Percentiles rank a stretch among this genome's conserved stretches.
Conservation (phyloP, 2,797 vertebrate genomes). For the Podargus strigoides region DNA sequence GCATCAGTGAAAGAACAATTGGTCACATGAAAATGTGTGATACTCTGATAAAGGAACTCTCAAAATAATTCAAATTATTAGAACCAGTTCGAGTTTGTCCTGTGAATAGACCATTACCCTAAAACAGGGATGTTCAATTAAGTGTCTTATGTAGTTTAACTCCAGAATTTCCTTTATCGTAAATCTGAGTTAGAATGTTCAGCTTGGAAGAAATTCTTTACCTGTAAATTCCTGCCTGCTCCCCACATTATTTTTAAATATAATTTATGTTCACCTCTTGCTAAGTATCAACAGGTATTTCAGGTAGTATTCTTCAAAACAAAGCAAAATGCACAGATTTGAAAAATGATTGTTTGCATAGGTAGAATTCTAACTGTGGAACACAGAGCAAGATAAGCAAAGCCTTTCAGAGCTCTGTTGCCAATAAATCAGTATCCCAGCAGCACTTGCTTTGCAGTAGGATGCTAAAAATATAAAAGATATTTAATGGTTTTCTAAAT, state of each 20-base stretch:
- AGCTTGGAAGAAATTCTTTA: neutral
- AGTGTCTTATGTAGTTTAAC: neutral
- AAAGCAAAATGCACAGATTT: neutral
- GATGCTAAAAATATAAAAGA: rapidly evolving
- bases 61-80: neutral
- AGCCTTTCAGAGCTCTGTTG: neutral
- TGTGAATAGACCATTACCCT: neutral
- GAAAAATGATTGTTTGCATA: neutral
- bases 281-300: neutral
- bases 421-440: neutral
- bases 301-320: neutral
- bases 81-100: neutral
- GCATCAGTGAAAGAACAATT: neutral
- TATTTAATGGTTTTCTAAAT: neutral
- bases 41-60: neutral
- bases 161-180: neutral
- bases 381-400: neutral
- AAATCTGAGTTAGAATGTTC: neutral
- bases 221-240: neutral
- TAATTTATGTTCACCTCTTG: neutral
- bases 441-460: neutral
- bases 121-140: neutral
- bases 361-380: neutral
- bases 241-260: neutral
- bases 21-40: rapidly evolving